Conservation (phyloP, 1,140 invertebrate species). For the Kradibia gibbosae region DNA sequence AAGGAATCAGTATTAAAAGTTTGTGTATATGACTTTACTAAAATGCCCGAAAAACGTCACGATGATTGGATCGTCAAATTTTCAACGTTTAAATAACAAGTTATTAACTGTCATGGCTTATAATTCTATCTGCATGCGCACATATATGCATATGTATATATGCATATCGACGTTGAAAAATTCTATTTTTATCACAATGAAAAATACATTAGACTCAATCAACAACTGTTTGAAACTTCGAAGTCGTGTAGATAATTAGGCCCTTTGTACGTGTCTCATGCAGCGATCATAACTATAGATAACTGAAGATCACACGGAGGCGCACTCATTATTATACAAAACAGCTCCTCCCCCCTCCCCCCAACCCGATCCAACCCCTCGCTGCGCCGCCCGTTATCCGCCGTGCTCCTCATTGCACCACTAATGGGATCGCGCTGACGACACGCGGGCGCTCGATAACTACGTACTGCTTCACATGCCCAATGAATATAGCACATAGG, state of each 20-base stretch:
- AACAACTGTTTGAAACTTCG: neutral
- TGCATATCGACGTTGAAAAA: neutral
- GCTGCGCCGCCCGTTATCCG: neutral
- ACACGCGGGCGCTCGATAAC: constrained; percentile 57
- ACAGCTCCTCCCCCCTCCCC: neutral
- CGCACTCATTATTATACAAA: constrained; percentile 66
- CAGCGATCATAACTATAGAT: constrained; percentile 57
- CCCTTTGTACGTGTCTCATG: constrained; percentile 1
- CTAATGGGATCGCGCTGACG: constrained; percentile 65
- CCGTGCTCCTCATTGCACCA: constrained; percentile 30
- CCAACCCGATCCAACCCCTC: neutral
- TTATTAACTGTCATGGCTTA: neutral
- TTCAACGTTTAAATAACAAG: too few relatives aligned
- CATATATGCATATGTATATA: constrained; percentile 6
- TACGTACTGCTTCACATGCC: constrained; percentile 52
- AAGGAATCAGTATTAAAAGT: neutral
- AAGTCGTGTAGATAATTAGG: neutral
- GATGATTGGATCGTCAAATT: too few relatives aligned
- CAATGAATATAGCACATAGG: neutral
- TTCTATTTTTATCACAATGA: too few relatives aligned
- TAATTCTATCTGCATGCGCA: neutral
- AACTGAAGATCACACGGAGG: constrained; percentile 59
- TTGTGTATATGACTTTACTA: neutral
- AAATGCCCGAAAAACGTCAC: neutral
- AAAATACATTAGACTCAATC: neutral